Evolutionary conservation across 2,113 vertebrate species (phyloP).

Genomic region (Phyllopteryx taeniolatus): DNA sequence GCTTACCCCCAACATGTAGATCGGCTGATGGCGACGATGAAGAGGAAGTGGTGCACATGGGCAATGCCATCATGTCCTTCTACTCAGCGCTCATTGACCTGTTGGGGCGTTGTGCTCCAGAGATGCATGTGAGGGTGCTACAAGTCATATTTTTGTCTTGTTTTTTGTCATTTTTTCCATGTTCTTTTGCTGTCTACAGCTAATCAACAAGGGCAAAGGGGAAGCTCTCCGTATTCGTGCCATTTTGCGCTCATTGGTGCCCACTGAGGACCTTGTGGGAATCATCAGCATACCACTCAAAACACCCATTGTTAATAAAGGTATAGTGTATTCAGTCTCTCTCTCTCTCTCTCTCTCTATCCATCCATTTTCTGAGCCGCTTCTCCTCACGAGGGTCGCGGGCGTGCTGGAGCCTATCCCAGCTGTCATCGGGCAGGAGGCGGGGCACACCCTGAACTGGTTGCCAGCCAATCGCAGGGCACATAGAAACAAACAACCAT

Average conservation of each 20-base stretch:
- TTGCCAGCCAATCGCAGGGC: too few relatives aligned
- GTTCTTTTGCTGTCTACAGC: slow-evolving; percentile 63
- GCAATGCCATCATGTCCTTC: slow-evolving; percentile 98
- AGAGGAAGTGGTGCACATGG: slow-evolving; percentile 95
- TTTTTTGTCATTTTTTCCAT: background rate
- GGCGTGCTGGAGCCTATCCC: too few relatives aligned
- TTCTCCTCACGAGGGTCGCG: too few relatives aligned
- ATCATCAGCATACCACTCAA: slow-evolving; percentile 97
- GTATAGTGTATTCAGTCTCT: slow-evolving; percentile 59
- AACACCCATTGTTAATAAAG: slow-evolving; percentile 90
- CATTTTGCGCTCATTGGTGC: slow-evolving; percentile 95
- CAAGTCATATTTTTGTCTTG: background rate
- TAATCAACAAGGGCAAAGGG: slow-evolving; percentile 98
- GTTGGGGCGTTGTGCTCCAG: slow-evolving; percentile 94
- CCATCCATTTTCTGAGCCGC: too few relatives aligned
- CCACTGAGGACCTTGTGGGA: slow-evolving; percentile 93
- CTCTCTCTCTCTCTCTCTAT: background rate
- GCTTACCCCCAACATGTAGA: slow-evolving; percentile 46
- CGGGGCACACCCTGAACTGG: too few relatives aligned
- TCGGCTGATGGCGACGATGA: slow-evolving; percentile 80
- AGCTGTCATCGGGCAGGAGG: too few relatives aligned
- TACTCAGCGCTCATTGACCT: slow-evolving; percentile 98
- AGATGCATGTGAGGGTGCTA: slow-evolving; percentile 84
- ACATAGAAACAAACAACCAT: too few relatives aligned
- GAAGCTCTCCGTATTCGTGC: slow-evolving; percentile 95